These are phyloP conservation scores for Drosophila atroscutellata DNA, from an alignment of 2,888 invertebrate genomes.

Conservation along the genomic window DNA sequence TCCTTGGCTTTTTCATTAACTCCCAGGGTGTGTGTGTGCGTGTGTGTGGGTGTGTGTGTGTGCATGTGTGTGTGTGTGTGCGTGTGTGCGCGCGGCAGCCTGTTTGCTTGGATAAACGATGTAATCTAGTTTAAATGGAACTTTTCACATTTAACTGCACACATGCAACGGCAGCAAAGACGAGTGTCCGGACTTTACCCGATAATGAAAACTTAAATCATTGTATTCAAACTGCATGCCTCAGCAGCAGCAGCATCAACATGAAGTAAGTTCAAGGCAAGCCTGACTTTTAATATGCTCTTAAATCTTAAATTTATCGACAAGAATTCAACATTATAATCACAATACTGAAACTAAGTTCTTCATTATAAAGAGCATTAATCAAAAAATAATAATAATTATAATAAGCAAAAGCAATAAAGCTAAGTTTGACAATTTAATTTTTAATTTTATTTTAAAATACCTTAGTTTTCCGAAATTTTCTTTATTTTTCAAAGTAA, in stretches of 20 bases:
- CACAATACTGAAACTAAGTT: neutral
- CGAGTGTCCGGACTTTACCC: conserved; percentile 40
- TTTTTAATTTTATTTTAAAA: neutral
- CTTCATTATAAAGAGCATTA: neutral
- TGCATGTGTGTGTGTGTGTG: conserved; percentile 11
- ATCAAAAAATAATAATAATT: neutral
- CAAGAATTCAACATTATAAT: neutral
- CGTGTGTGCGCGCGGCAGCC: conserved; percentile 35
- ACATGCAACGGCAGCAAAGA: conserved; percentile 34
- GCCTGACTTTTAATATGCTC: conserved; percentile 17
- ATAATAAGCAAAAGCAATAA: neutral
- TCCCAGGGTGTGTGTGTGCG: conserved; percentile 10
- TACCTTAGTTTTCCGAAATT: neutral
- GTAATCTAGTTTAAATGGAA: conserved; percentile 79
- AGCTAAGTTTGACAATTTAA: neutral
- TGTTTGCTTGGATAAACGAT: conserved; percentile 79
- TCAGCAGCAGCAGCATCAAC: conserved; percentile 21
- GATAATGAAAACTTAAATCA: conserved; percentile 81
- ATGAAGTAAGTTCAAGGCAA: neutral
- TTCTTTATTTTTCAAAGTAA: neutral
- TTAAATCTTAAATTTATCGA: neutral
- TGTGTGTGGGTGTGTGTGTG: conserved; percentile 6
- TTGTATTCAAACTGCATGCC: conserved; percentile 63
- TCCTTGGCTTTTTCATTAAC: conserved; percentile 59
- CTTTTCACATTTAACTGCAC: conserved; percentile 79